phyloP scores from a whole-genome alignment of 2,797 vertebrate genomes.

The Pampus argenteus region DNA sequence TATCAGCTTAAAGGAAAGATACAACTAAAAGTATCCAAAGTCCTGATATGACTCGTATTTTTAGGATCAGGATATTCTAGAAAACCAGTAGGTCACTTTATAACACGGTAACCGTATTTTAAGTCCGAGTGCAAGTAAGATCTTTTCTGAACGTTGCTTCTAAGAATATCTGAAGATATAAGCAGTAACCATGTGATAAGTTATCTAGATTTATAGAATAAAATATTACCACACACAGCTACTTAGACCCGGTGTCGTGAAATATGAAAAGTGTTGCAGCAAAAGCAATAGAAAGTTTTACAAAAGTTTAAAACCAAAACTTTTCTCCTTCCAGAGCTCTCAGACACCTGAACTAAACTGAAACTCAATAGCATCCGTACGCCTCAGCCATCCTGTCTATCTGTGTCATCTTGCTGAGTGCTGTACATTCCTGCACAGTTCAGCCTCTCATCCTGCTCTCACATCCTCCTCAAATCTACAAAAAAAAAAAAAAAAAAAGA shows the following conservation, averaged over 20 bases:
- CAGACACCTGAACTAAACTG: slow-evolving; percentile 15
- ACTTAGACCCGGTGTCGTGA: background rate
- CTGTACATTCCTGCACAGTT: slow-evolving; percentile 61
- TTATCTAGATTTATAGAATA: too few relatives aligned
- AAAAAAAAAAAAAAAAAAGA: slow-evolving; percentile 25
- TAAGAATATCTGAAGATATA: background rate
- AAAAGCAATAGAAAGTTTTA: background rate
- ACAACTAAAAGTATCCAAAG: too few relatives aligned
- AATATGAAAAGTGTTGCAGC: background rate
- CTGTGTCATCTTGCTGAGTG: slow-evolving; percentile 13
- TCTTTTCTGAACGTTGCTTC: background rate
- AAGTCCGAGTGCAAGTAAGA: too few relatives aligned
- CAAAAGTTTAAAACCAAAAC: background rate
- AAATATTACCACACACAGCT: background rate
- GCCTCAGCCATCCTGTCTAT: slow-evolving; percentile 29
- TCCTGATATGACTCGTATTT: too few relatives aligned
- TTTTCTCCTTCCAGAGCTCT: background rate
- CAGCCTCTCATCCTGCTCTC: slow-evolving; percentile 31
- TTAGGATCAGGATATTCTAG: too few relatives aligned
- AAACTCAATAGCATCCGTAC: slow-evolving; percentile 12
- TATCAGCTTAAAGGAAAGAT: too few relatives aligned
- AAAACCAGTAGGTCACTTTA: too few relatives aligned
- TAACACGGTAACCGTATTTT: too few relatives aligned
- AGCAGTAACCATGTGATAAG: background rate
- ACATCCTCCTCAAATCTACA: slow-evolving; percentile 40